Percentiles rank a stretch among this genome's conserved stretches.
These are phyloP conservation scores for Spisula subtruncata DNA, from an alignment of 2,888 invertebrate species.

Conservation along the genomic window DNA sequence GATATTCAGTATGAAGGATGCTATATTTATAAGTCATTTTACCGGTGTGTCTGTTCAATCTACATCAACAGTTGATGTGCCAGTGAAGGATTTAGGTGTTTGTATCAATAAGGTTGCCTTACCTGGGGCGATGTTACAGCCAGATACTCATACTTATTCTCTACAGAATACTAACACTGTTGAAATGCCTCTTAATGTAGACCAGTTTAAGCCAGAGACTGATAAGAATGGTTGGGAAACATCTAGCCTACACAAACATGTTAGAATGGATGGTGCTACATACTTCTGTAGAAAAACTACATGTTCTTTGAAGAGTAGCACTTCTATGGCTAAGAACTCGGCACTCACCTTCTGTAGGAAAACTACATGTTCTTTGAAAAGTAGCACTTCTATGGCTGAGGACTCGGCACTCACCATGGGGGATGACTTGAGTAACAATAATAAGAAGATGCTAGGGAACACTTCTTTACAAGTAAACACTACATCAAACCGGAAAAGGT, in stretches of 20 bases:
- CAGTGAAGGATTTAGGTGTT: background rate
- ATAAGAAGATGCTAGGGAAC: background rate
- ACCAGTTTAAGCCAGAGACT: background rate
- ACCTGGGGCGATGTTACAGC: background rate
- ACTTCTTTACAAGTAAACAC: constrained; percentile 32
- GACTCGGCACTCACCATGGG: background rate
- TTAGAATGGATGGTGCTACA: constrained; percentile 35
- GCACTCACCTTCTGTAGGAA: constrained; percentile 63
- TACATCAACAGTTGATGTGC: background rate
- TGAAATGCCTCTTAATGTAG: background rate
- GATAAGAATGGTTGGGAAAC: background rate
- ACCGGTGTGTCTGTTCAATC: background rate
- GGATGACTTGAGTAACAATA: background rate
- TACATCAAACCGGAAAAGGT: constrained; percentile 12
- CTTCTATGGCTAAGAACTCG: background rate
- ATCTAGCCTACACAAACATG: constrained; percentile 57
- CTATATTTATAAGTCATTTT: constrained; percentile 33
- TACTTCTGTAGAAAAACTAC: constrained; percentile 56
- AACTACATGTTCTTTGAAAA: constrained; percentile 27
- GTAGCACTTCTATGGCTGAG: background rate
- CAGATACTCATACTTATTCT: background rate
- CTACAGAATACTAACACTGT: background rate
- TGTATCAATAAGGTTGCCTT: background rate
- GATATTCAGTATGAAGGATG: constrained; percentile 44
- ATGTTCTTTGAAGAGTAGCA: constrained; percentile 30